Conservation (phyloP, 2,888 invertebrate genomes). For the Callyntrura sp. region DNA sequence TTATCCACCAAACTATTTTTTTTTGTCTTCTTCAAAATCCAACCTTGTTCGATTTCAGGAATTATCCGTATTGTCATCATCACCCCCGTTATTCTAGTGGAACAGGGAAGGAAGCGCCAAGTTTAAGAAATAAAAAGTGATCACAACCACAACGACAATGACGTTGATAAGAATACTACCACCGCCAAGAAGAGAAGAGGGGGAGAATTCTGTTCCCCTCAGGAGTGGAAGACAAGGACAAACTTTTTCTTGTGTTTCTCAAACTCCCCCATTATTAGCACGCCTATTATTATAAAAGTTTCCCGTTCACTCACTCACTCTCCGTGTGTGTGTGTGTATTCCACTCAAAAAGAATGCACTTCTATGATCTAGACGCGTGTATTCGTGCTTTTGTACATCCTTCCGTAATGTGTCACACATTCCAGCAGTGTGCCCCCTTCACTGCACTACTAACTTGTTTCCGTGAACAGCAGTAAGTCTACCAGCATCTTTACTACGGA, state of each 20-base stretch:
- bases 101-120: background rate
- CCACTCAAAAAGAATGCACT: background rate
- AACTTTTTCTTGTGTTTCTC: conserved; percentile 71
- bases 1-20: background rate
- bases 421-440: conserved; percentile 5
- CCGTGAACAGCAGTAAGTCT: background rate
- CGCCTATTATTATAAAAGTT: conserved; percentile 69
- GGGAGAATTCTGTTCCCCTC: conserved; percentile 53
- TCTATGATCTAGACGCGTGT: background rate
- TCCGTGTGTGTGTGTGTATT: too few species aligned
- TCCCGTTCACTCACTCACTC: conserved; percentile 37
- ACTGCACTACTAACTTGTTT: conserved; percentile 1
- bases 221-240: conserved; percentile 58
- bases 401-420: conserved; percentile 52
- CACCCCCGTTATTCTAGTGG: background rate
- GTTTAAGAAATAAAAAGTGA: conserved; percentile 58
- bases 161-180: conserved; percentile 19
- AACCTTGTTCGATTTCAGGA: conserved; percentile 51
- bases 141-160: conserved; percentile 11
- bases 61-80: conserved; percentile 46
- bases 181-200: conserved; percentile 9
- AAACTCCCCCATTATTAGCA: conserved; percentile 66
- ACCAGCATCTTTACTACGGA: background rate
- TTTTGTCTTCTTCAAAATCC: background rate
- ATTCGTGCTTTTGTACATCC: conserved; percentile 26